Evolutionary conservation across 2,888 invertebrate species (phyloP).

Genomic region (Elgonia sp.): DNA sequence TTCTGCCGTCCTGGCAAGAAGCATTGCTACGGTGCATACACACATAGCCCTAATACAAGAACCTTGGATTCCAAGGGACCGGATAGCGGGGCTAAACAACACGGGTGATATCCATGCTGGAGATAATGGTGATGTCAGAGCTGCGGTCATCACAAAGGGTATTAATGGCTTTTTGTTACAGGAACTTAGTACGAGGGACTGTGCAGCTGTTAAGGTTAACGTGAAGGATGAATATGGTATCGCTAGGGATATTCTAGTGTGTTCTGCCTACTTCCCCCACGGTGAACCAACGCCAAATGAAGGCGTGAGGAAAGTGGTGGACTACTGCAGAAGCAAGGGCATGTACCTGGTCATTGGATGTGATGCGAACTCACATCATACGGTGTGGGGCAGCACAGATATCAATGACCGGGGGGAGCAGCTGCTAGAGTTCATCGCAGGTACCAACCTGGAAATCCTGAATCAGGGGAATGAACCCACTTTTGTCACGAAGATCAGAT

Average conservation of each 20-base stretch:
- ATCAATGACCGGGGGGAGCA: neutral
- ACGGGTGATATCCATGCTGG: neutral
- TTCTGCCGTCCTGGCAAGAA: no score
- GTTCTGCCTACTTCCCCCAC: neutral
- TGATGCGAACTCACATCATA: slow-evolving; percentile 25
- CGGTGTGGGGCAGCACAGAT: slow-evolving; percentile 31
- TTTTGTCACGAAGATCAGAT: neutral
- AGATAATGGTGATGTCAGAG: neutral
- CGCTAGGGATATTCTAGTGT: neutral
- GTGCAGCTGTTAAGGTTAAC: neutral
- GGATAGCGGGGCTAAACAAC: neutral
- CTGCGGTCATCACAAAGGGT: neutral
- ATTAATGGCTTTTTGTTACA: neutral
- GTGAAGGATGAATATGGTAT: neutral
- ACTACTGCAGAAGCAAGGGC: neutral
- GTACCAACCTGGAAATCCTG: neutral
- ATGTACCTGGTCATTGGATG: neutral
- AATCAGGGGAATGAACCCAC: neutral
- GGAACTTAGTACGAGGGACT: neutral
- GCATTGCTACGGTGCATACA: neutral
- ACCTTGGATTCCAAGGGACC: neutral
- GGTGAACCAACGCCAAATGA: neutral
- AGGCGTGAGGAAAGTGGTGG: neutral
- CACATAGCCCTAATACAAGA: slow-evolving; percentile 3
- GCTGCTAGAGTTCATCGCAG: neutral